Evolutionary conservation across 2,888 invertebrate genomes (phyloP).

Genomic region (Mantis religiosa): DNA sequence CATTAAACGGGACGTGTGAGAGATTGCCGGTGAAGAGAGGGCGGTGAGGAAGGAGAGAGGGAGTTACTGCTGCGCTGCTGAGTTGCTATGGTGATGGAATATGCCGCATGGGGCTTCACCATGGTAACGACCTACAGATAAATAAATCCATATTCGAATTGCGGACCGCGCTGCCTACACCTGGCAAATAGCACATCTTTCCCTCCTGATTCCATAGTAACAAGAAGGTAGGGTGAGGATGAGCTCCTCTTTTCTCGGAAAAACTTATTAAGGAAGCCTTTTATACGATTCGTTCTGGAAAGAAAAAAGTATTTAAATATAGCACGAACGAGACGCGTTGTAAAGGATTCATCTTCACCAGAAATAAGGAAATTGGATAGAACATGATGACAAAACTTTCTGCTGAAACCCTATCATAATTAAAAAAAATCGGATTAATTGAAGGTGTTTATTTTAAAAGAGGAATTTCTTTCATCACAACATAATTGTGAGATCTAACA

Average conservation of each 20-base stretch:
- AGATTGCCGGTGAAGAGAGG: not conserved
- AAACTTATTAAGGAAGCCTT: not conserved
- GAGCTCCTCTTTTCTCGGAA: not conserved
- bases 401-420: not conserved
- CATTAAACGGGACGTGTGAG: not conserved
- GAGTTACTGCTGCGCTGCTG: not conserved
- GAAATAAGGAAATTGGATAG: not conserved
- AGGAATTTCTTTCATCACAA: no score
- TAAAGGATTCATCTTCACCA: not conserved
- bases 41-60: not conserved
- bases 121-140: constrained; percentile 21
- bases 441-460: no score
- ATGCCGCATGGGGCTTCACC: constrained; percentile 10
- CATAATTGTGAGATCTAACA: no score
- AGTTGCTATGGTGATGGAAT: constrained; percentile 21
- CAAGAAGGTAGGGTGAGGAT: not conserved
- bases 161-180: not conserved
- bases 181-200: not conserved
- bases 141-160: constrained; percentile 17
- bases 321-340: not conserved
- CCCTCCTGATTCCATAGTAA: not conserved
- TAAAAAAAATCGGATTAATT: not conserved
- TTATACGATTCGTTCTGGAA: not conserved
- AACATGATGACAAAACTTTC: not conserved
- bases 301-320: not conserved